Evolutionary conservation across 1,140 invertebrate genomes (phyloP), one percentile per base, ranked within the genome.

Genomic region (Andrena cerasifolii): DNA sequence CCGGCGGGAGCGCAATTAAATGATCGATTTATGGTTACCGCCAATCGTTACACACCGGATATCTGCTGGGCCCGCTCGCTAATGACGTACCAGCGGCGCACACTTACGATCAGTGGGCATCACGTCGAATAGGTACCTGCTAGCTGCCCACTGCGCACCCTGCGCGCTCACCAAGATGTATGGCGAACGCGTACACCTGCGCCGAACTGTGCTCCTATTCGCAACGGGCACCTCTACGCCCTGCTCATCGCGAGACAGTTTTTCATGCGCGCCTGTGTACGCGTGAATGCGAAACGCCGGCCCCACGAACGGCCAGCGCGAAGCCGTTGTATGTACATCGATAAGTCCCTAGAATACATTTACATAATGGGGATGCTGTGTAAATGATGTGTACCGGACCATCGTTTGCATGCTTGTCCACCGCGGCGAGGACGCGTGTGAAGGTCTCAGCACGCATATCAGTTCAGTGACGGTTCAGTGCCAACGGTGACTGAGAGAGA

Each of bases 21-120:
- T 85, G 89, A 90, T 89, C 87, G 88, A 90, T 90, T 89, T 90
- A 90, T 89, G 86, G 83, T 85, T 83, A 78, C 80, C 71, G 83
- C 79, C 72, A 78, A 88, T 89, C 83, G 85, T 89, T 87, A 88
- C 83, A 86, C 79, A 75, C 86, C 75, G 81, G 83, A 86, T 84
- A 85, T 87, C 81, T 82, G 78, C 77, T 62, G 28, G 68, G 58
- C 31, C 45, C 67, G 56, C 62, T 72, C 79, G 67, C 79, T 88
- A 88, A 89, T 88, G 86, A 89, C 77, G 83, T 76, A 84, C 72
- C 77, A 81, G 49, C 53, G 54, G 65, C 72, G 56, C 68, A 59
- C 72, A 51, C 74, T 73, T 73, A 76, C 75, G 77, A 77, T 71
- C 59, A 47, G 33, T 24, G 51, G 16, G 61, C n/a, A 65, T 12